phyloP scores from a whole-genome alignment of 2,113 vertebrate species.

The Irena cyanogastra region DNA sequence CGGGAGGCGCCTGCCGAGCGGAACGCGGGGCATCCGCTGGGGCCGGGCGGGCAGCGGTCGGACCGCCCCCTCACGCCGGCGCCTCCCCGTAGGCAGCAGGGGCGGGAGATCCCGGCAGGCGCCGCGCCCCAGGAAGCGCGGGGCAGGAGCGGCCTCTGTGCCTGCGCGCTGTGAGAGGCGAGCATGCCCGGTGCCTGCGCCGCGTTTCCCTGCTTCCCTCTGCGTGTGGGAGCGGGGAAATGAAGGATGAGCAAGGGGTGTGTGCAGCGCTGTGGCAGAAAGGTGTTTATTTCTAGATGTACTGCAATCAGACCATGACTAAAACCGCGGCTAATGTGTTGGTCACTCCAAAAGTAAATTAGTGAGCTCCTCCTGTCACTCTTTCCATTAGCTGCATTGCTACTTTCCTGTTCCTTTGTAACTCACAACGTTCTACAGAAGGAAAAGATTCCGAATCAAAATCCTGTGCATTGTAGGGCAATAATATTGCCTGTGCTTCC shows the following conservation, averaged over 20 bases:
- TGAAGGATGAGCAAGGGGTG: accelerated
- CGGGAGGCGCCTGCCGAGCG: neutral
- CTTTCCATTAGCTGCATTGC: neutral
- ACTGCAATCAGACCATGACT: accelerated
- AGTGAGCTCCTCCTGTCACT: accelerated
- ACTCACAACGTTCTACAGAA: accelerated
- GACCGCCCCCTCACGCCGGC: too few relatives aligned
- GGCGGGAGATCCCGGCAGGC: neutral
- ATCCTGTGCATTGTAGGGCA: accelerated
- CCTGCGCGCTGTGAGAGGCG: too few relatives aligned
- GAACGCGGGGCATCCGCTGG: neutral
- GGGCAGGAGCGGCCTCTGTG: neutral
- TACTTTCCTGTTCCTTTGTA: neutral
- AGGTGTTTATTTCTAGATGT: accelerated
- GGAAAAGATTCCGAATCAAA: accelerated
- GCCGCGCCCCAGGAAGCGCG: neutral
- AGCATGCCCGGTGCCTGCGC: accelerated
- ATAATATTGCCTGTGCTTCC: accelerated
- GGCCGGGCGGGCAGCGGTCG: neutral
- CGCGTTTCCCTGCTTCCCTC: accelerated
- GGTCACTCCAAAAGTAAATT: neutral
- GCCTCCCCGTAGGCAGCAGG: too few relatives aligned
- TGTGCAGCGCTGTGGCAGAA: neutral
- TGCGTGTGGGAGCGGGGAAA: accelerated
- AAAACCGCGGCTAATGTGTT: accelerated